Evolutionary conservation across 2,113 vertebrate genomes (phyloP).

Genomic region (Collichthys lucidus): DNA sequence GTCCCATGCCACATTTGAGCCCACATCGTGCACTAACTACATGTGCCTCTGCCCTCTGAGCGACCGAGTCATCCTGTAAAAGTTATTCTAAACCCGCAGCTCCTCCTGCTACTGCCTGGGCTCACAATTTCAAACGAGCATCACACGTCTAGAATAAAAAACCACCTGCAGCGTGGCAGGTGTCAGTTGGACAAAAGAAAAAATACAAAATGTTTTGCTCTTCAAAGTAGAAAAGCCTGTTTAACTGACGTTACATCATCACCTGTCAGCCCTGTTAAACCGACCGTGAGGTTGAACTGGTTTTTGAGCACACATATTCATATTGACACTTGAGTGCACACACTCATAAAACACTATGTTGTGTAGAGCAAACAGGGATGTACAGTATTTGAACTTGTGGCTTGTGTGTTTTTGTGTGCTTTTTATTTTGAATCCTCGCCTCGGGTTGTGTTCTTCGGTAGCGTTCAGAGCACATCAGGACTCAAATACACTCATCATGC

Average conservation of each 20-base stretch:
- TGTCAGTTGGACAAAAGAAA: slow-evolving; percentile 23
- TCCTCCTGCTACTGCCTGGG: slow-evolving; percentile 14
- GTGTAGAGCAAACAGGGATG: slow-evolving; percentile 20
- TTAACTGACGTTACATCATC: slow-evolving; percentile 73
- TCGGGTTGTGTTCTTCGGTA: not conserved
- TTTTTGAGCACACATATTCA: slow-evolving; percentile 61
- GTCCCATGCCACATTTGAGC: slow-evolving; percentile 25
- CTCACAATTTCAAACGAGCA: not conserved
- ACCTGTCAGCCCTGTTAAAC: slow-evolving; percentile 52
- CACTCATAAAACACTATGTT: slow-evolving; percentile 15
- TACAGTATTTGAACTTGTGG: slow-evolving; percentile 9
- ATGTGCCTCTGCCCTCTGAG: slow-evolving; percentile 36
- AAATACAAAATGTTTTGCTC: slow-evolving; percentile 43
- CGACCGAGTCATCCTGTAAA: slow-evolving; percentile 53
- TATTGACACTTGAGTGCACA: slow-evolving; percentile 31
- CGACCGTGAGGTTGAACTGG: slow-evolving; percentile 60
- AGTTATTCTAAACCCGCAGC: slow-evolving; percentile 51
- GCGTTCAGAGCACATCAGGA: not conserved
- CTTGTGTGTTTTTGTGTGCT: not conserved
- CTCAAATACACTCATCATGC: not conserved
- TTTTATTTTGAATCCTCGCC: not conserved
- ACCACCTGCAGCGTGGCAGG: not conserved
- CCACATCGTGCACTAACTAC: not conserved
- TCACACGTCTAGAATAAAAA: not conserved
- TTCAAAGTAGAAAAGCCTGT: slow-evolving; percentile 72